Evolutionary conservation across 2,113 vertebrate species (phyloP).

Genomic region (Seriola rivoliana): DNA sequence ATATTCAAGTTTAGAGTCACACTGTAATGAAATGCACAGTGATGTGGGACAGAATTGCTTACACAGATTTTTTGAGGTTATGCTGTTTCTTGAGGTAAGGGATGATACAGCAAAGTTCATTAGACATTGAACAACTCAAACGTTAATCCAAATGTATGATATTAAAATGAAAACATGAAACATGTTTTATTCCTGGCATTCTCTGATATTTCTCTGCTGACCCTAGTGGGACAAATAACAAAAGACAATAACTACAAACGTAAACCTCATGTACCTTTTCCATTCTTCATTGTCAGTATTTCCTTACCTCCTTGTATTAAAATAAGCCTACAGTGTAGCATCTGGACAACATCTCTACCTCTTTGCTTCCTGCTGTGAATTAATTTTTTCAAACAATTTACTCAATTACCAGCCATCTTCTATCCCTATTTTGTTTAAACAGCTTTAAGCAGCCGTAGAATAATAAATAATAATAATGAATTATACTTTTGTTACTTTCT

Average conservation of each 20-base stretch:
- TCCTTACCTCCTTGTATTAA: slow-evolving; percentile 15
- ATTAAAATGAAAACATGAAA: slow-evolving; percentile 2
- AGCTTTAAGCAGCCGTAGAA: slow-evolving; percentile 51
- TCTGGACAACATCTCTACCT: not conserved
- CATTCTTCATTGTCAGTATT: slow-evolving; percentile 7
- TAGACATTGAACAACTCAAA: not conserved
- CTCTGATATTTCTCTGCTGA: slow-evolving; percentile 11
- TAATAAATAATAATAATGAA: slow-evolving; percentile 51
- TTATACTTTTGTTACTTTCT: slow-evolving; percentile 55
- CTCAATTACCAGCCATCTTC: slow-evolving; percentile 38
- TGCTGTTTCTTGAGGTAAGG: slow-evolving; percentile 26
- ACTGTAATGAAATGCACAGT: slow-evolving; percentile 45
- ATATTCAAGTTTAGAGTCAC: slow-evolving; percentile 33
- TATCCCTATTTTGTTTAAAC: slow-evolving; percentile 44
- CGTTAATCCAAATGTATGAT: not conserved
- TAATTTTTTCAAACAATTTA: slow-evolving; percentile 23
- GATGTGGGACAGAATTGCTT: slow-evolving; percentile 31
- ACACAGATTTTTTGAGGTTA: slow-evolving; percentile 31
- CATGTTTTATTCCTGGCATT: not conserved
- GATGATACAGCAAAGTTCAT: slow-evolving; percentile 45
- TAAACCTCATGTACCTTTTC: slow-evolving; percentile 14
- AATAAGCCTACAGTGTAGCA: not conserved
- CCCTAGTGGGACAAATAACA: slow-evolving; percentile 24
- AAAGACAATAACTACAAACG: not conserved
- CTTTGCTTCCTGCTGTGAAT: slow-evolving; percentile 7